phyloP scores from a whole-genome alignment of 2,888 invertebrate species.

The Erannis defoliaria region DNA sequence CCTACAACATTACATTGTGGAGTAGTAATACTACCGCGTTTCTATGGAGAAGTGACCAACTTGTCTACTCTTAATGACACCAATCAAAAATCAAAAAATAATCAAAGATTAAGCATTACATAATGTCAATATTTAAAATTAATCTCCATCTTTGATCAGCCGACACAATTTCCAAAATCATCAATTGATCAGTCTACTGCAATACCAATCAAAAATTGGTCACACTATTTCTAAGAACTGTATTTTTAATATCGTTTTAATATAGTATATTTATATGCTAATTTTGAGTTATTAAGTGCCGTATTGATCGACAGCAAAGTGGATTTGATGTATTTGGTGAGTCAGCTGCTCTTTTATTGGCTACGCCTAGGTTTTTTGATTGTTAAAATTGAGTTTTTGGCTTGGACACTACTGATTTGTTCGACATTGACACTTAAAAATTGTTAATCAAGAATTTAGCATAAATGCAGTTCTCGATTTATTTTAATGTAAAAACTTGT shows the following conservation, averaged over 20 bases:
- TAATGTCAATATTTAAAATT: slow-evolving; percentile 42
- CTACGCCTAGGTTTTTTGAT: slow-evolving; percentile 7
- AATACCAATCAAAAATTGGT: slow-evolving; percentile 48
- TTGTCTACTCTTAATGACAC: background rate
- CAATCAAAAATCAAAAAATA: slow-evolving; percentile 19
- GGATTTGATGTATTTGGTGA: slow-evolving; percentile 38
- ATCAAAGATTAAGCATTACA: slow-evolving; percentile 16
- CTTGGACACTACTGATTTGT: background rate
- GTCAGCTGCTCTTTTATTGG: slow-evolving; percentile 18
- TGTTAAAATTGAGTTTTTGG: background rate
- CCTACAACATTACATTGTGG: too few species aligned
- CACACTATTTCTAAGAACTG: slow-evolving; percentile 43
- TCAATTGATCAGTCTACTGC: slow-evolving; percentile 33
- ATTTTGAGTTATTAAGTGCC: slow-evolving; percentile 28
- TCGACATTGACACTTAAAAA: background rate
- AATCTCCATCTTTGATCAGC: slow-evolving; percentile 30
- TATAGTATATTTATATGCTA: slow-evolving; percentile 31
- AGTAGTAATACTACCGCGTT: too few species aligned
- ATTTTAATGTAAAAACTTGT: too few species aligned
- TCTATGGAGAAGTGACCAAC: too few species aligned
- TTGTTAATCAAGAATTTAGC: background rate
- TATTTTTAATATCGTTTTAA: slow-evolving; percentile 37
- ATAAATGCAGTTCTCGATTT: background rate
- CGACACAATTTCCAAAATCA: slow-evolving; percentile 27
- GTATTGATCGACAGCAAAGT: slow-evolving; percentile 27